A percentile compares a stretch with the other conserved stretches of the same genome.
Conservation (phyloP, 1,140 invertebrate genomes). For the Linepithema humile region DNA sequence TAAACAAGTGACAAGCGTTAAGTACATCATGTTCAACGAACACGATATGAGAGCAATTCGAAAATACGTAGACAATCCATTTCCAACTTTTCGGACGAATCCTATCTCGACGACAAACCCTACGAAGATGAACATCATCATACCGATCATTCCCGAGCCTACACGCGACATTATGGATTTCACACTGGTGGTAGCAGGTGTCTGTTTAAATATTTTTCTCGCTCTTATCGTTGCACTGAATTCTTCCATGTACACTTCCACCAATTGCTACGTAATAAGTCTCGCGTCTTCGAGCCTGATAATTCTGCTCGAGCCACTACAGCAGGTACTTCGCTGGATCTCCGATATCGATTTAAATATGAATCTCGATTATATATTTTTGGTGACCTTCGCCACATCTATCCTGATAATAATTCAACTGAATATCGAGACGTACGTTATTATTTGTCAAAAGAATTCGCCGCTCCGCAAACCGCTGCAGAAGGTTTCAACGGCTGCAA, state of each 20-base stretch:
- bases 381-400: conserved; percentile 75
- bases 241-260: conserved; percentile 62
- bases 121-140: conserved; percentile 58
- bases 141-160: neutral
- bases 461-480: conserved; percentile 42
- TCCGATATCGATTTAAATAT: conserved; percentile 67
- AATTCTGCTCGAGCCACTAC: conserved; percentile 72
- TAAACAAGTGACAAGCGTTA: neutral
- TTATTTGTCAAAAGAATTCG: conserved; percentile 48
- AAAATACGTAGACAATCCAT: neutral
- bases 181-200: conserved; percentile 58
- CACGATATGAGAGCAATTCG: neutral
- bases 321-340: conserved; percentile 67
- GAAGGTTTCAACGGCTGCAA: conserved; percentile 59
- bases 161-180: conserved; percentile 57
- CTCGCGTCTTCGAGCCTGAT: conserved; percentile 74
- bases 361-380: conserved; percentile 75
- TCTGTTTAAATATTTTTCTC: conserved; percentile 64
- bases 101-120: neutral
- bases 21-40: neutral
- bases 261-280: conserved; percentile 74
- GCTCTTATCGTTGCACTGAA: conserved; percentile 60
- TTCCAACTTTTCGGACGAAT: neutral
- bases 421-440: conserved; percentile 72
- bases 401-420: conserved; percentile 74